Conservation (phyloP, 2,888 invertebrate genomes). For the Microctonus hyperodae region DNA sequence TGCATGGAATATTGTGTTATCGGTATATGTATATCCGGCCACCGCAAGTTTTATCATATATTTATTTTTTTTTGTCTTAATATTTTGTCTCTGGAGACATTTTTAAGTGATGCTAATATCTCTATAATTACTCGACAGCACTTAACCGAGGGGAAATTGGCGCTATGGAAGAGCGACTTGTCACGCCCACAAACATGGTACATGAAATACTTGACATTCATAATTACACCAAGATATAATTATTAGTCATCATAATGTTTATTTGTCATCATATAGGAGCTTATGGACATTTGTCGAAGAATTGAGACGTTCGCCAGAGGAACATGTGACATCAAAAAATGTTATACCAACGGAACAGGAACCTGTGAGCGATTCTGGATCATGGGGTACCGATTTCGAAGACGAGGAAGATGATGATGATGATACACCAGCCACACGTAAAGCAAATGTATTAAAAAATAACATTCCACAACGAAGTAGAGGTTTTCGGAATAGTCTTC, state of each 20-base stretch:
- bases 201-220: slow-evolving; percentile 33
- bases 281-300: slow-evolving; percentile 55
- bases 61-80: slow-evolving; percentile 14
- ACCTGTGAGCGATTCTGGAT: slow-evolving; percentile 49
- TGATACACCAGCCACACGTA: slow-evolving; percentile 26
- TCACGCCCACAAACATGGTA: slow-evolving; percentile 57
- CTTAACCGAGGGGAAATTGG: slow-evolving; percentile 61
- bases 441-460: not conserved
- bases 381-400: slow-evolving; percentile 61
- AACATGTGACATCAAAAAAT: slow-evolving; percentile 44
- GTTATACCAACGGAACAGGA: slow-evolving; percentile 40
- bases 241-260: not conserved
- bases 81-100: slow-evolving; percentile 6
- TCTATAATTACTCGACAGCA: slow-evolving; percentile 47
- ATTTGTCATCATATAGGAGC: slow-evolving; percentile 43
- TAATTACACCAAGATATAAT: slow-evolving; percentile 7
- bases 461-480: slow-evolving; percentile 27
- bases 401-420: slow-evolving; percentile 48
- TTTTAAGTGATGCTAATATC: slow-evolving; percentile 37
- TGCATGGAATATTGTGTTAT: slow-evolving; percentile 15
- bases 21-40: slow-evolving; percentile 20
- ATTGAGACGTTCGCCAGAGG: slow-evolving; percentile 50
- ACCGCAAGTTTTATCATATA: not conserved
- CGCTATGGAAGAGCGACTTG: slow-evolving; percentile 61
- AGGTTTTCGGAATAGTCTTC: slow-evolving; percentile 44